A percentile compares a stretch with the other conserved stretches of the same genome.
phyloP scores from a whole-genome alignment of 2,888 invertebrate species.

The Phaonia tiefii region DNA sequence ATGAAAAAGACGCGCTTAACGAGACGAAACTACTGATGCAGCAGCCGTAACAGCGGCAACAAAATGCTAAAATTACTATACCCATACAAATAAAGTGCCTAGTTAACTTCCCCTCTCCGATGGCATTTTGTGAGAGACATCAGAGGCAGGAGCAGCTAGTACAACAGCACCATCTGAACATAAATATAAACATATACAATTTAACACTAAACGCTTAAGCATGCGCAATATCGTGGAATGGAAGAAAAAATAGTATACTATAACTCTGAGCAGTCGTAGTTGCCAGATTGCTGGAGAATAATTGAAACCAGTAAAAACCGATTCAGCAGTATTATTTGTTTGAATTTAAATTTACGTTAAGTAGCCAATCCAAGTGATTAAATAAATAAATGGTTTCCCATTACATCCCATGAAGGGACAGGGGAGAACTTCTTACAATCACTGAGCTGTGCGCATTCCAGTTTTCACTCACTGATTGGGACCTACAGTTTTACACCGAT shows the following conservation, averaged over 20 bases:
- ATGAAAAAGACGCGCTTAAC: conserved; percentile 3
- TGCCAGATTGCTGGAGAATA: conserved; percentile 20
- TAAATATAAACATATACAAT: conserved; percentile 45
- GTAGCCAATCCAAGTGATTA: no score
- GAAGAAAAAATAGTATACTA: conserved; percentile 21
- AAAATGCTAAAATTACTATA: conserved; percentile 31
- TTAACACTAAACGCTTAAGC: conserved; percentile 55
- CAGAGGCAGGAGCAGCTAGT: background rate
- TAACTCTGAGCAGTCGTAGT: conserved; percentile 14
- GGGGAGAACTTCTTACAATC: no score
- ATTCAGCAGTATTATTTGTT: no score
- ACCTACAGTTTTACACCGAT: no score
- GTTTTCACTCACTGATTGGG: no score
- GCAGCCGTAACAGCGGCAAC: background rate
- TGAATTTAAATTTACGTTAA: no score
- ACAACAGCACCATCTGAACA: conserved; percentile 9
- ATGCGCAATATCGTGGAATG: conserved; percentile 38
- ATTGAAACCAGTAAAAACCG: no score
- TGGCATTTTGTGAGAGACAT: background rate
- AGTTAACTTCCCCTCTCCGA: conserved; percentile 20
- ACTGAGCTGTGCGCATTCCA: no score
- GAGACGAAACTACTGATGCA: conserved; percentile 7
- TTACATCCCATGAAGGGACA: no score
- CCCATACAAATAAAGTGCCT: conserved; percentile 42
- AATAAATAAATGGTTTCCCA: no score